These are phyloP conservation scores for Phortica variegata DNA, from an alignment of 1,140 invertebrate genomes.

Conservation along the genomic window DNA sequence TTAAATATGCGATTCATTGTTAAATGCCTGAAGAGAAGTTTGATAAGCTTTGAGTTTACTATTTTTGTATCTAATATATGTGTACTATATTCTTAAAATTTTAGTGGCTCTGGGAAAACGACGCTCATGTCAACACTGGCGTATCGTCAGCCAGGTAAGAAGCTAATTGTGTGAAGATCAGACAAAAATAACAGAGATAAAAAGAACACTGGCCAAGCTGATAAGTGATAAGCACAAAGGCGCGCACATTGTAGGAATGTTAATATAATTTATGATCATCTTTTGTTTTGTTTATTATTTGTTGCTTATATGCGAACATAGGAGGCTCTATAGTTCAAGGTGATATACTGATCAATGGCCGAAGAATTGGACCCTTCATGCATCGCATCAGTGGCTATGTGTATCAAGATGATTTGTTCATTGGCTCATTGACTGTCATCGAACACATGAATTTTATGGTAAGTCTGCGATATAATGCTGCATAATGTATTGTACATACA, in stretches of 20 bases:
- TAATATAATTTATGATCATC: constrained; percentile 18
- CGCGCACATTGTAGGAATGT: constrained; percentile 22
- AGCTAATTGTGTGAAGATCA: no score
- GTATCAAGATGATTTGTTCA: constrained; percentile 91
- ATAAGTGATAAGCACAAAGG: no score
- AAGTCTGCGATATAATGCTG: constrained; percentile 18
- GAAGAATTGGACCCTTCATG: constrained; percentile 70
- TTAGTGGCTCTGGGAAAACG: constrained; percentile 90
- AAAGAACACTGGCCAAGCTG: no score
- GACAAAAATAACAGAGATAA: no score
- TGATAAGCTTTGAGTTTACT: no score
- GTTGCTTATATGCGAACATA: constrained; percentile 29
- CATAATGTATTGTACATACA: no score
- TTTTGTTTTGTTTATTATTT: constrained; percentile 12
- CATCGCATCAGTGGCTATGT: constrained; percentile 86
- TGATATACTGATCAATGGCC: constrained; percentile 73
- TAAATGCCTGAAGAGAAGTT: no score
- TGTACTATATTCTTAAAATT: constrained; percentile 29
- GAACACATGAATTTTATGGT: constrained; percentile 92
- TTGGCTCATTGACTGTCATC: constrained; percentile 80
- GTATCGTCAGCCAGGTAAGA: constrained; percentile 68
- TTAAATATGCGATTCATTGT: no score
- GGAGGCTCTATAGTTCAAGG: constrained; percentile 72
- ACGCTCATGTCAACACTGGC: constrained; percentile 90
- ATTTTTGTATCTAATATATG: background rate